A percentile compares a stretch with the other conserved stretches of the same genome.
phyloP scores from a whole-genome alignment of 2,888 invertebrate genomes.

The Nomada goodeniana region DNA sequence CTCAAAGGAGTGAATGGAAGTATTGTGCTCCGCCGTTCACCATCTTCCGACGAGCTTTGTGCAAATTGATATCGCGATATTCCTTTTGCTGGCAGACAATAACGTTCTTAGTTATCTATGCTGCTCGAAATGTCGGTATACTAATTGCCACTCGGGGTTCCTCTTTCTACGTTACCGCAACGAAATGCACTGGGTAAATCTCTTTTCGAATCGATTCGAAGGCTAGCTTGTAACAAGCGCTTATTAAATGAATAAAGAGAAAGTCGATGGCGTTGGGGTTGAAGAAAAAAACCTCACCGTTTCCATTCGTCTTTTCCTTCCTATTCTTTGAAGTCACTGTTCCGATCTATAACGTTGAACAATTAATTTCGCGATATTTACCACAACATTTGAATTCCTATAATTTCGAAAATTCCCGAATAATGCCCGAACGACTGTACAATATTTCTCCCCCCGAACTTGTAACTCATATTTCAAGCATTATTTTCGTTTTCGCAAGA shows the following conservation, averaged over 20 bases:
- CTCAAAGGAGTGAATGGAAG: conserved; percentile 56
- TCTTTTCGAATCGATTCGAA: conserved; percentile 35
- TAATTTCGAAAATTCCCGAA: too few species aligned
- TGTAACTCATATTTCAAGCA: background rate
- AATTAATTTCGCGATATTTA: background rate
- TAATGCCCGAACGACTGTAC: background rate
- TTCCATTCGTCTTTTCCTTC: background rate
- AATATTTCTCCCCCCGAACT: background rate
- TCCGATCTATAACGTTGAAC: too few species aligned
- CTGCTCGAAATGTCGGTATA: conserved; percentile 53
- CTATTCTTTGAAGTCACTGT: background rate
- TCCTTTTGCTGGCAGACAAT: conserved; percentile 53
- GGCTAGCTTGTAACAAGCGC: conserved; percentile 31
- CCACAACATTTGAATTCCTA: too few species aligned
- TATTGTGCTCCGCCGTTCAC: conserved; percentile 28
- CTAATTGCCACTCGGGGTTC: conserved; percentile 64
- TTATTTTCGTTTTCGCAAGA: background rate
- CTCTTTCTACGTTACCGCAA: conserved; percentile 39
- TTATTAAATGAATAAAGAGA: conserved; percentile 28
- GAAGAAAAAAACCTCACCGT: conserved; percentile 1
- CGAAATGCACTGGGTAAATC: conserved; percentile 4
- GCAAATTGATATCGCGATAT: conserved; percentile 50
- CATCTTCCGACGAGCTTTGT: conserved; percentile 22
- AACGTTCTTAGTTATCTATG: conserved; percentile 54
- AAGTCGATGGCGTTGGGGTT: conserved; percentile 16